A percentile compares a stretch with the other conserved stretches of the same genome.
Conservation (phyloP, 1,140 invertebrate genomes). For the Antheraea mylitta region DNA sequence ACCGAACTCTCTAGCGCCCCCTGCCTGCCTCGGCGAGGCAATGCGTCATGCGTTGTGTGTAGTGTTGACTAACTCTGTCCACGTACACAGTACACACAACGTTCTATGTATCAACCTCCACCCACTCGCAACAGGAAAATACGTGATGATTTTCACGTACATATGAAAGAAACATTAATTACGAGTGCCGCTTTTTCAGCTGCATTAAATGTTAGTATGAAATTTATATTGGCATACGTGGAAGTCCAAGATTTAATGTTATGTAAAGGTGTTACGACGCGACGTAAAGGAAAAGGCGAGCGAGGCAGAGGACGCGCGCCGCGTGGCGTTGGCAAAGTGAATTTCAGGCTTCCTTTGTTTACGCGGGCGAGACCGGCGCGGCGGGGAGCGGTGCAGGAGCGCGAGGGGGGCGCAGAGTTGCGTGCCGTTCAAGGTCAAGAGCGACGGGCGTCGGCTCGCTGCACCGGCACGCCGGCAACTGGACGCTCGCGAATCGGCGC, state of each 20-base stretch:
- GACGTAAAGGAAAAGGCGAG: constrained; percentile 16
- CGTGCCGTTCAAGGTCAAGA: constrained; percentile 71
- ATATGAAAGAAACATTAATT: constrained; percentile 8
- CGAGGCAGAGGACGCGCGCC: constrained; percentile 23
- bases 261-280: neutral
- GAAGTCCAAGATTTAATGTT: neutral
- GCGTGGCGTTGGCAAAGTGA: constrained; percentile 36
- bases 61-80: constrained; percentile 36
- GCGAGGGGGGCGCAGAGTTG: constrained; percentile 42
- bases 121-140: constrained; percentile 33
- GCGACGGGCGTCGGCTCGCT: constrained; percentile 52
- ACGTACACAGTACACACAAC: constrained; percentile 36
- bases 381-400: constrained; percentile 19
- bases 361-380: constrained; percentile 54
- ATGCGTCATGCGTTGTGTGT: constrained; percentile 50
- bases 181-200: neutral
- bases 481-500: constrained; percentile 37
- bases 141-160: constrained; percentile 19
- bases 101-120: constrained; percentile 19
- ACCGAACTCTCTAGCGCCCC: constrained; percentile 43
- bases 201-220: neutral
- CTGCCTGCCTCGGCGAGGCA: constrained; percentile 27
- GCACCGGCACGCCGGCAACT: constrained; percentile 44
- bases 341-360: constrained; percentile 73
- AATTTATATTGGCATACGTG: neutral